A percentile compares a stretch with the other conserved stretches of the same genome.
Conservation (phyloP, 2,888 invertebrate species). For the Chloroclystis v-ata region DNA sequence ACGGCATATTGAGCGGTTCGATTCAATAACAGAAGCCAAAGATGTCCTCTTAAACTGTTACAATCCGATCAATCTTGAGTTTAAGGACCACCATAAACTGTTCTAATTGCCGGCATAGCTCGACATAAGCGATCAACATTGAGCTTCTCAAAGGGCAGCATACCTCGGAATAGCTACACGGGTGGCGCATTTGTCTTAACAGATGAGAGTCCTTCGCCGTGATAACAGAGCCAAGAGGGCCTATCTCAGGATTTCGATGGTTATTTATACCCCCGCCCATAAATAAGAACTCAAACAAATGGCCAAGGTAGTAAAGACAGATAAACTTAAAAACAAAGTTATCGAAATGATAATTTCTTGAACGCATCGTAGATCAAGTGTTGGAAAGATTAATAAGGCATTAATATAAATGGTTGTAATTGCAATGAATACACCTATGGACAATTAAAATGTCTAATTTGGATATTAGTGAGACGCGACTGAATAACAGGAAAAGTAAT, state of each 20-base stretch:
- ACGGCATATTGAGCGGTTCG: too few relatives aligned
- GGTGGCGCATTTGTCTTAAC: slow-evolving; percentile 67
- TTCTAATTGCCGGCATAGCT: slow-evolving; percentile 24
- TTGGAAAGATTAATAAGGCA: slow-evolving; percentile 23
- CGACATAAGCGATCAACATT: slow-evolving; percentile 31
- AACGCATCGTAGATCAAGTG: slow-evolving; percentile 18
- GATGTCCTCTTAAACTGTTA: not conserved
- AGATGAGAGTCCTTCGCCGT: slow-evolving; percentile 57
- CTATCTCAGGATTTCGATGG: slow-evolving; percentile 67
- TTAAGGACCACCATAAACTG: slow-evolving; percentile 16
- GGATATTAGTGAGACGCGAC: slow-evolving; percentile 15
- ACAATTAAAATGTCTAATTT: slow-evolving; percentile 20
- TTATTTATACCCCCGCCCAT: slow-evolving; percentile 64
- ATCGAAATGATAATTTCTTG: slow-evolving; percentile 39
- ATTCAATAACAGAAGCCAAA: not conserved
- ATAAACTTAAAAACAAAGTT: slow-evolving; percentile 32
- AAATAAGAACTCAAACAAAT: slow-evolving; percentile 62
- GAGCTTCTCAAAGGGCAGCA: slow-evolving; percentile 42
- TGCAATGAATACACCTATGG: slow-evolving; percentile 17
- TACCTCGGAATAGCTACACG: slow-evolving; percentile 51
- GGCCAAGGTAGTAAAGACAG: slow-evolving; percentile 70
- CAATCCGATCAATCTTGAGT: slow-evolving; percentile 12
- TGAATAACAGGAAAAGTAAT: slow-evolving; percentile 27
- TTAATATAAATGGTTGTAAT: slow-evolving; percentile 18
- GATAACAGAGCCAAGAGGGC: slow-evolving; percentile 67